Evolutionary conservation across 1,140 invertebrate species (phyloP).

Genomic region (Dryas iulia): DNA sequence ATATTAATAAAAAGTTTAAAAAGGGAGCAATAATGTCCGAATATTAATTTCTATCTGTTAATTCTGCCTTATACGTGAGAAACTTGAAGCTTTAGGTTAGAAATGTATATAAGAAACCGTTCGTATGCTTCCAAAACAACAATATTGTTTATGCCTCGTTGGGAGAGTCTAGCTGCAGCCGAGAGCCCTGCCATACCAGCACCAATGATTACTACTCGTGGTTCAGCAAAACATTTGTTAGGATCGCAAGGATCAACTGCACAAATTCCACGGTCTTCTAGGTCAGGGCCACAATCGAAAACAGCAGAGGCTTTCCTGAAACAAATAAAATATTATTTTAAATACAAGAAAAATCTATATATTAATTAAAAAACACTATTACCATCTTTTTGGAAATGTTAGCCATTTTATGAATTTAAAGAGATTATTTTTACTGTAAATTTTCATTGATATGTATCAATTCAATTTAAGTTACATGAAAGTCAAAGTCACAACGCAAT

Average conservation of each 20-base stretch:
- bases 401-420: constrained; percentile 24
- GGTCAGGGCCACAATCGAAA: constrained; percentile 52
- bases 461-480: neutral
- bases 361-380: neutral
- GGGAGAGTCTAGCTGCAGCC: constrained; percentile 82
- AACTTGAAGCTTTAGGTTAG: too few relatives aligned
- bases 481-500: neutral
- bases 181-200: constrained; percentile 87
- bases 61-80: too few relatives aligned
- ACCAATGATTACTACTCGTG: constrained; percentile 84
- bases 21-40: too few relatives aligned
- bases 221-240: constrained; percentile 77
- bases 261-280: constrained; percentile 56
- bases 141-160: constrained; percentile 84
- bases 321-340: neutral
- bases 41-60: too few relatives aligned
- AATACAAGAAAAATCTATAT: neutral
- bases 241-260: constrained; percentile 52
- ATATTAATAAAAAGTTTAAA: too few relatives aligned
- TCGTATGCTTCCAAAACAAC: constrained; percentile 85
- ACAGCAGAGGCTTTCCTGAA: constrained; percentile 34
- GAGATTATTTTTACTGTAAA: constrained; percentile 27
- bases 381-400: constrained; percentile 9
- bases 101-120: constrained; percentile 79
- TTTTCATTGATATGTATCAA: constrained; percentile 27